These are phyloP conservation scores for Glomeris maerens DNA, from an alignment of 1,140 invertebrate species.

Conservation along the genomic window DNA sequence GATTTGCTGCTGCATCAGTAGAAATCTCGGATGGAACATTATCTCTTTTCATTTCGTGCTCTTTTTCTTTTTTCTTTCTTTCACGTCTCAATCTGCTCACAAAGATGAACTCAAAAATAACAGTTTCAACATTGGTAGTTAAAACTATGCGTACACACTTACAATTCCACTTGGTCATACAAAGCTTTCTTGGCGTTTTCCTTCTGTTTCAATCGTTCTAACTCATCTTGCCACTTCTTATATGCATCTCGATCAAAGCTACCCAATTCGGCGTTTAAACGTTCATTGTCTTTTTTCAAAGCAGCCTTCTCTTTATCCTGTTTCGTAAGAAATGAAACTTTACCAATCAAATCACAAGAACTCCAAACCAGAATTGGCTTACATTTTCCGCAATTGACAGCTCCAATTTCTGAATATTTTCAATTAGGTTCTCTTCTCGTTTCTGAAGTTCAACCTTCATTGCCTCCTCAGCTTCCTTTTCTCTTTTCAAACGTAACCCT, in stretches of 20 bases:
- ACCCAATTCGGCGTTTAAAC: neutral
- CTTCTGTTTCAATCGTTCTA: conserved; percentile 23
- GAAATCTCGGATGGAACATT: conserved; percentile 4
- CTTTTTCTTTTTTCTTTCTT: conserved; percentile 18
- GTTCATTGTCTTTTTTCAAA: conserved; percentile 15
- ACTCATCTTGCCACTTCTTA: neutral
- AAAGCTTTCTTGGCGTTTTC: conserved; percentile 38
- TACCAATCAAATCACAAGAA: neutral
- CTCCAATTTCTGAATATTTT: conserved; percentile 42
- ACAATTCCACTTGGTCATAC: conserved; percentile 33
- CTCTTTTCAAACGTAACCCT: conserved; percentile 25
- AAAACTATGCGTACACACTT: neutral
- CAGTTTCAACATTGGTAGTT: neutral
- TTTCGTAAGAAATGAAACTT: conserved; percentile 3
- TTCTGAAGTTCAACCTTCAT: conserved; percentile 35
- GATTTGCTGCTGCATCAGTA: conserved; percentile 16
- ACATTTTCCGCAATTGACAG: conserved; percentile 41
- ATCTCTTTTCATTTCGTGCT: conserved; percentile 20
- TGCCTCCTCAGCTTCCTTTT: conserved; percentile 33
- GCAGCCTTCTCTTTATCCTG: conserved; percentile 20
- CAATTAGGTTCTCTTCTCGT: conserved; percentile 38
- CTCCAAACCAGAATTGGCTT: conserved; percentile 11
- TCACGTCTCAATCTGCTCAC: conserved; percentile 8
- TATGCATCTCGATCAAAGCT: neutral
- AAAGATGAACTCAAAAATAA: neutral